Percentiles rank a stretch among this genome's conserved stretches.
Conservation (phyloP, 53 echinoderm and acorn worm species). For the Patiria pectinifera region DNA sequence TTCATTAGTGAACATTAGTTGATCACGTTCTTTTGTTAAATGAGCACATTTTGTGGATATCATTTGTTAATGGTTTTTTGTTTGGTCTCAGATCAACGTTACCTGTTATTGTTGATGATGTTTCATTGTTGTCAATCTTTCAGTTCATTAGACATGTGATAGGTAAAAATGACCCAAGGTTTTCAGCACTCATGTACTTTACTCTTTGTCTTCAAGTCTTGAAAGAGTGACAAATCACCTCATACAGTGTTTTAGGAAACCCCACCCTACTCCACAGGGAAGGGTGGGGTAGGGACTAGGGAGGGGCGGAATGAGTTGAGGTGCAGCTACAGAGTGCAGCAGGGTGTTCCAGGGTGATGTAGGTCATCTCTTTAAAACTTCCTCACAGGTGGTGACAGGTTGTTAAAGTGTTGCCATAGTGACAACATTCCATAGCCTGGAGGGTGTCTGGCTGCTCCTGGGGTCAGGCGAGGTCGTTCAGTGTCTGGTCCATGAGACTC, state of each 20-base stretch:
- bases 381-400: background rate
- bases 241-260: background rate
- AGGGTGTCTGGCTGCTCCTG: background rate
- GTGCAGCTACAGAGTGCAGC: background rate
- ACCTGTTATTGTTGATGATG: background rate
- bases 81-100: background rate
- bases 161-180: no score
- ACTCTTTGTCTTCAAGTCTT: background rate
- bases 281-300: background rate
- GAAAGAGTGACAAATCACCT: background rate
- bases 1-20: background rate
- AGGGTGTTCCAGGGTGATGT: background rate
- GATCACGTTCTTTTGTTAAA: background rate
- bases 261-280: background rate
- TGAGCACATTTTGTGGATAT: background rate
- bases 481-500: background rate
- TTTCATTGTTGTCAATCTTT: background rate
- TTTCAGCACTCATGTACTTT: no score
- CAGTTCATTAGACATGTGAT: no score
- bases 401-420: conserved; percentile 4
- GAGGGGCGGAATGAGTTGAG: background rate
- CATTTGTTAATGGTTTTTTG: background rate
- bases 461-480: background rate
- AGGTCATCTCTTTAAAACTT: background rate
- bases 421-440: conserved; percentile 11